Evolutionary conservation across 2,888 invertebrate species (phyloP), one percentile per base, ranked within the genome.

Genomic region (Lasioglossum lativentre): DNA sequence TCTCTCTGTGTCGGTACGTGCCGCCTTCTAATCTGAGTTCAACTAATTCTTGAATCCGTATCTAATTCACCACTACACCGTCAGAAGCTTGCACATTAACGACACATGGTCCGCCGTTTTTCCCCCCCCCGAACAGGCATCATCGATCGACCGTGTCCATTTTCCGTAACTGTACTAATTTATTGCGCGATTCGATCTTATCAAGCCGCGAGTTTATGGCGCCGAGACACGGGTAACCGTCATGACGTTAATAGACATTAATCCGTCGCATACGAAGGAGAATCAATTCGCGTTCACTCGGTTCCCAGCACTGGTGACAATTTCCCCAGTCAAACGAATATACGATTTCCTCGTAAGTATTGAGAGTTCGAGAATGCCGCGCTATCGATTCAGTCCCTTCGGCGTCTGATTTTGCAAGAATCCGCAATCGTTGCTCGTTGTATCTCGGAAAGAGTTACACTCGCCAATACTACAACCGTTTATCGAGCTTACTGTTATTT

Each of bases 91-190:
- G 75, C 63, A 30, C 75, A 42, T 52, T 78, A 85, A 83, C 45
- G 56, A 78, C 63, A 40, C n/a, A 59, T 19, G 0, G 23, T 23
- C 40, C n/a, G 38, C 19, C 38, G 34, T n/a, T 70, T 68, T 38
- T 68, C 12, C n/a, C n/a, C 2, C 34, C 16, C 0, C 38, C 56
- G 2, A 34, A 30, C 16, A 19, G 59, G 19, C 78, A 71, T 75
- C 78, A 82, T 85, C 74, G 80, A 78, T 76, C 85, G 70, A 73
- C 74, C 85, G 75, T 82, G 70, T 85, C 80, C 71, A 47, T 78
- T 86, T 88, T 82, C 80, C 80, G 47, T 34, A 75, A 78, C 79
- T 82, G 75, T 80, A 78, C 79, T 80, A 85, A 89, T 86, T 83
- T 78, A 82, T 85, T 66, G 68, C 63, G 0, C 38, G 16, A 23